Evolutionary conservation across 2,888 invertebrate genomes (phyloP).

Genomic region (Amblyjoppa fuscipennis): DNA sequence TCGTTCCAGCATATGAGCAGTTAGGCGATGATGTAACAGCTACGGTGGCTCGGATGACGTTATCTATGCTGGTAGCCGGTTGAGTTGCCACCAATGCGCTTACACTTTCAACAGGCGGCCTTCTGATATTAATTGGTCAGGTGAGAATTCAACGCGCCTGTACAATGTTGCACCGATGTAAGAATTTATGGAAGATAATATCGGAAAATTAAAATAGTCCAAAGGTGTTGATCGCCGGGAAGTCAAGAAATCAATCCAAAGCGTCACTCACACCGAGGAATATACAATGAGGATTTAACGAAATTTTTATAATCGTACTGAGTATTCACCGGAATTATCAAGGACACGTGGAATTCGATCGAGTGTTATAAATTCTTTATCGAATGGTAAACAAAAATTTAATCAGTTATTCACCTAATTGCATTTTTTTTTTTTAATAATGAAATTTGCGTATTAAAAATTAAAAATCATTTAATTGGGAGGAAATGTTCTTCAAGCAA

Average conservation of each 20-base stretch:
- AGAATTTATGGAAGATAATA: neutral
- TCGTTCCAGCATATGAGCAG: conserved; percentile 12
- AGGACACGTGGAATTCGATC: no score
- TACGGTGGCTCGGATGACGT: conserved; percentile 63
- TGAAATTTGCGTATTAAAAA: no score
- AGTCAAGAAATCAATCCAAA: neutral
- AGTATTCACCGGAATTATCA: neutral
- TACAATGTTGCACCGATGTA: conserved; percentile 18
- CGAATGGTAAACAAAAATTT: no score
- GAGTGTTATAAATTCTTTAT: no score
- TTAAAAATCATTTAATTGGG: no score
- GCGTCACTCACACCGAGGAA: neutral
- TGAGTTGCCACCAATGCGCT: conserved; percentile 50
- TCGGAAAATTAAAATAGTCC: neutral
- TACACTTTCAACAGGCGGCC: conserved; percentile 3
- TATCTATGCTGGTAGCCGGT: conserved; percentile 49
- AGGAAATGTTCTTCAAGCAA: no score
- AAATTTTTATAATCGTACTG: neutral
- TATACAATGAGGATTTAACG: neutral
- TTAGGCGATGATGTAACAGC: conserved; percentile 74
- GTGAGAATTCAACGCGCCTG: conserved; percentile 21
- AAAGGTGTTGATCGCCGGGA: neutral
- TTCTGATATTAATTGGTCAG: conserved; percentile 23
- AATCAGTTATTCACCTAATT: no score
- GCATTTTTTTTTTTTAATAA: no score